These are phyloP conservation scores for Alfaro cultratus DNA, from an alignment of 2,797 vertebrate genomes.

Conservation along the genomic window DNA sequence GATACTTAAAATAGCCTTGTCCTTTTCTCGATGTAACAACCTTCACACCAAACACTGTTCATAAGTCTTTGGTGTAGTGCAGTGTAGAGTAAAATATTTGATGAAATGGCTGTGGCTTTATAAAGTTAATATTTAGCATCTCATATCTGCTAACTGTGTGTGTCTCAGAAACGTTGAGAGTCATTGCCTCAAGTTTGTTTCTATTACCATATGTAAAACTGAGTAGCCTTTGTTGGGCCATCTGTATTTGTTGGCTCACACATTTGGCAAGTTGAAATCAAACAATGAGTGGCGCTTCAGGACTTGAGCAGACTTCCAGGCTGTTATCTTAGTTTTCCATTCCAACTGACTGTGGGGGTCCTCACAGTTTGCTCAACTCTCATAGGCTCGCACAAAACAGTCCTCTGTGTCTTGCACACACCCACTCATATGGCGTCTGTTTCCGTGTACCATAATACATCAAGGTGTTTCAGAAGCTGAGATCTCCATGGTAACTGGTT, in stretches of 20 bases:
- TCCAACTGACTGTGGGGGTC: slow-evolving; percentile 25
- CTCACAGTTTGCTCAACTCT: slow-evolving; percentile 15
- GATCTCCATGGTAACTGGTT: slow-evolving; percentile 65
- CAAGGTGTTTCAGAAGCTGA: slow-evolving; percentile 40
- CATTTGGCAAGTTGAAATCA: slow-evolving; percentile 27
- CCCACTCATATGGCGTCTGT: slow-evolving; percentile 24
- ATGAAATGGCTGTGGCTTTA: background rate
- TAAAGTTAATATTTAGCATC: background rate
- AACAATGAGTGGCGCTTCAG: slow-evolving; percentile 1
- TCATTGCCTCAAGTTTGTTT: slow-evolving; percentile 6
- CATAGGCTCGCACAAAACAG: slow-evolving; percentile 21
- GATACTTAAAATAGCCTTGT: background rate
- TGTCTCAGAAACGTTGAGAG: background rate
- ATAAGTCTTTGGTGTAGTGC: no score
- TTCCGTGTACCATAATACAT: slow-evolving; percentile 43
- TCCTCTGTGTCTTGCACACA: slow-evolving; percentile 25
- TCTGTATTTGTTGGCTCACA: background rate
- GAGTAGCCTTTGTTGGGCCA: slow-evolving; percentile 18
- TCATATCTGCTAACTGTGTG: background rate
- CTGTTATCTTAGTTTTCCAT: slow-evolving; percentile 25
- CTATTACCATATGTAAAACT: slow-evolving; percentile 33
- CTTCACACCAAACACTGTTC: background rate
- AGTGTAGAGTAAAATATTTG: background rate
- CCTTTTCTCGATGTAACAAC: background rate
- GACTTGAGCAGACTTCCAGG: slow-evolving; percentile 22